Evolutionary conservation across 2,888 invertebrate species (phyloP), one percentile per base, ranked within the genome.

Genomic region (Harpalus rufipes): DNA sequence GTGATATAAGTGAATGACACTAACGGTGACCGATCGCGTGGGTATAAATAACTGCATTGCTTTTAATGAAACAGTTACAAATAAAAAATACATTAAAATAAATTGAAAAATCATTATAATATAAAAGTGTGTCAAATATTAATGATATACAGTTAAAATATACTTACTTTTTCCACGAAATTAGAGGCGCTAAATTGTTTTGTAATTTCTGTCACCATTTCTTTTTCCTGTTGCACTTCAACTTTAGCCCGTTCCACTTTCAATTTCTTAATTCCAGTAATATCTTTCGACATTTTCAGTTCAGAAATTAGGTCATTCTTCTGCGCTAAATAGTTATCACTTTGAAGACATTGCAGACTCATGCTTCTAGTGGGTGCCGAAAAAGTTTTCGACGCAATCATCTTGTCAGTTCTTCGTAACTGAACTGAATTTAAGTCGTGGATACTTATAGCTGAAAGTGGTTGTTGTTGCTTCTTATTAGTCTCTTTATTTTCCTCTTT

Each of bases 251-350:
- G 94, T 91, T 97, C 97, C 87, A 97, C 96, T 91, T 97, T 98
- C 93, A 97, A 91, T 91, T 97, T 97, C 91, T 96, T 96, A 82
- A 98, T 97, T n/a, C 98, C 98, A 0, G 96, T 96, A 86, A 97
- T 97, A 90, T 98, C 97, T 90, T 96, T 97, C 65, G 97, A 97
- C 92, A 97, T 94, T 91, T 98, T 98, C 86, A 98, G 91, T 89
- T 98, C 98, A 72, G 97, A 97, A 86, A 98, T 98, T 74, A 98
- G 92, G 90, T 97, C 97, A 32, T 95, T 96, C 91, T 97, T 97
- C 86, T 94, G 95, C 79, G 94, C 93, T 88, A 94, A 92, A 91
- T 94, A 96, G 68, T 94, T 93, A 86, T 96, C 96, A 85, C 93
- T 94, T 84, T 95, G 93, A 58, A 95, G 90, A 88, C 95, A 95